Conservation (phyloP, 2,888 invertebrate species). For the Netelia virgata region DNA sequence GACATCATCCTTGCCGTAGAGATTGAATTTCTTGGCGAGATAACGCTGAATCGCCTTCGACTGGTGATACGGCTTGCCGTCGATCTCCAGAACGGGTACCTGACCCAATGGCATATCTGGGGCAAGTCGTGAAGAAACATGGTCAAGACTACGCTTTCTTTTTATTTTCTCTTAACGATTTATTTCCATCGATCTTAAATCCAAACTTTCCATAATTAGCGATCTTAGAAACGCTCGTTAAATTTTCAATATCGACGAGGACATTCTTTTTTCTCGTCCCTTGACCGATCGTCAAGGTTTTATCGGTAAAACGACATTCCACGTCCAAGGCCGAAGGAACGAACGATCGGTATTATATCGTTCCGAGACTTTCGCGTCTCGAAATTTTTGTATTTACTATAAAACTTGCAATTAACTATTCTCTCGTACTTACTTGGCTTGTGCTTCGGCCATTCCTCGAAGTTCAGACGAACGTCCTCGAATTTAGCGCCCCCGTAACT, state of each 20-base stretch:
- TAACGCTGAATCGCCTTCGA: conserved; percentile 86
- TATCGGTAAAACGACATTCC: too few species aligned
- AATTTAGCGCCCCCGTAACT: conserved; percentile 82
- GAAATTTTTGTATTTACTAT: not conserved
- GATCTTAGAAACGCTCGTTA: too few species aligned
- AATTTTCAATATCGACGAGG: not conserved
- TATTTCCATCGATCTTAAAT: not conserved
- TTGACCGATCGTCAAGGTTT: not conserved
- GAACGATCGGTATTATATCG: too few species aligned
- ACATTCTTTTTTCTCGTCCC: not conserved
- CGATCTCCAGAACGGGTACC: conserved; percentile 85
- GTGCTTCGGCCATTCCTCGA: conserved; percentile 78
- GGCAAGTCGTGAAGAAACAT: conserved; percentile 12
- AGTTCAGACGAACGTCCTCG: conserved; percentile 82
- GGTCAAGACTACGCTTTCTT: not conserved
- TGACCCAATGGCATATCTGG: conserved; percentile 85
- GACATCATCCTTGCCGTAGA: conserved; percentile 85
- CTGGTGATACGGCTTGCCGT: conserved; percentile 84
- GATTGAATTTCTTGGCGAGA: conserved; percentile 85
- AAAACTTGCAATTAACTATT: not conserved
- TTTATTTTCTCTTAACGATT: not conserved
- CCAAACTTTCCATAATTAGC: not conserved
- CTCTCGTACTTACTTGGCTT: conserved; percentile 74
- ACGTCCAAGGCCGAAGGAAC: too few species aligned
- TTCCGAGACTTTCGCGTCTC: not conserved